These are phyloP conservation scores for Schlechtendalia chinensis DNA, from an alignment of 1,140 invertebrate species.

Conservation along the genomic window DNA sequence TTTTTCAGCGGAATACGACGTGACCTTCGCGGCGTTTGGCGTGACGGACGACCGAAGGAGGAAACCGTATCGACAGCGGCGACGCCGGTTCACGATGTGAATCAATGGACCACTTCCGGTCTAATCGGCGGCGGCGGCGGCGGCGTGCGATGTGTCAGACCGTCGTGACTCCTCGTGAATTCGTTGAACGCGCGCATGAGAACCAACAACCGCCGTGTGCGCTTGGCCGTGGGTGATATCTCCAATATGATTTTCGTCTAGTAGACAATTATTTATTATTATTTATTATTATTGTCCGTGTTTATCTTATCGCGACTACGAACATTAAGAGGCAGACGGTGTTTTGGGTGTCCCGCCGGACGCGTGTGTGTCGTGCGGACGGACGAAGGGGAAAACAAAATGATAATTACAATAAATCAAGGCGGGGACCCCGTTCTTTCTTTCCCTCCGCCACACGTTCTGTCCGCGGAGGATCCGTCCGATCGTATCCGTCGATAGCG, in stretches of 20 bases:
- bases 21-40: neutral
- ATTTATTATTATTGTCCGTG: neutral
- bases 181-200: neutral
- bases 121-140: too few species aligned
- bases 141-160: neutral
- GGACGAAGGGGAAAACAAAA: neutral
- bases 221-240: neutral
- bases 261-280: slow-evolving; percentile 6
- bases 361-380: too few species aligned
- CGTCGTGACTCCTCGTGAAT: neutral
- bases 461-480: neutral
- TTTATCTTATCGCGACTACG: slow-evolving; percentile 15
- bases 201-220: too few species aligned
- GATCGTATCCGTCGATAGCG: slow-evolving; percentile 16
- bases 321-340: too few species aligned
- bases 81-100: slow-evolving; percentile 18
- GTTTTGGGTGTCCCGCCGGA: neutral
- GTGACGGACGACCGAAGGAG: neutral
- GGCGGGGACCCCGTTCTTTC: neutral
- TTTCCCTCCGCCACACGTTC: neutral
- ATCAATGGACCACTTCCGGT: slow-evolving; percentile 34
- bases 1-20: neutral
- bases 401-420: slow-evolving; percentile 35
- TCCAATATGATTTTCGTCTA: slow-evolving; percentile 3
- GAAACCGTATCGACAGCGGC: neutral